Evolutionary conservation across 2,113 vertebrate genomes (phyloP), one percentile per base, ranked within the genome.

Genomic region (Clarias magur): DNA sequence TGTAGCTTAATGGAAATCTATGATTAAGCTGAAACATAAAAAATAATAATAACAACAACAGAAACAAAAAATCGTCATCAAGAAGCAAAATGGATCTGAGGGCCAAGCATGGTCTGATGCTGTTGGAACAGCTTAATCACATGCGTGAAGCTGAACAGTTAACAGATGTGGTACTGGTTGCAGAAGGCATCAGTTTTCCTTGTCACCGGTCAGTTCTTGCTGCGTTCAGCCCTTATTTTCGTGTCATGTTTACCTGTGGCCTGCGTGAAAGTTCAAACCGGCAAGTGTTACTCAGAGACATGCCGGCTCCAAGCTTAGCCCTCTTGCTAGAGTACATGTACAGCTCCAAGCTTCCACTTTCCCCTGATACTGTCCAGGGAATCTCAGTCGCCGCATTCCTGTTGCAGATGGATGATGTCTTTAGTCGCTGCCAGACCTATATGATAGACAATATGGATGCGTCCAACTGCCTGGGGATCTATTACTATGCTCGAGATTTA

Each of bases 201-300:
- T 99, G 98, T 91, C 98, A 99, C 91, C 95, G 96, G 15, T 92
- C 98, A 4, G 94, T 99, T 19, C 93, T 99, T n/a, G 96, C 98
- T 10, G 96, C 97, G 3, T 99, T 99, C 87, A 99, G 98, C 54
- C 96, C 97, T 19, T 99, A 99, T 85, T 99, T 99, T 92, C 96
- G 93, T 63, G 97, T 97, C 1, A 99, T 99, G 98, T 99, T 99
- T 90, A 98, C 97, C 59, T 99, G 98, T 9, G 98, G 98, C 65
- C 91, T 99, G 68, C 94, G 93, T 0, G 98, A 99, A 87, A 97
- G 97, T 84, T 83, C 87, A 5, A 96, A 94, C 85, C 96, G 91
- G 75, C 96, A 99, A 57, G 96, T 99, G 73, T 89, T 93, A 1
- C 93, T 99, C 23, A 92, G 94, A 0, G 97, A 99, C 88, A 92